Conservation (phyloP, 2,797 vertebrate genomes). For the Fundulus diaphanus region DNA sequence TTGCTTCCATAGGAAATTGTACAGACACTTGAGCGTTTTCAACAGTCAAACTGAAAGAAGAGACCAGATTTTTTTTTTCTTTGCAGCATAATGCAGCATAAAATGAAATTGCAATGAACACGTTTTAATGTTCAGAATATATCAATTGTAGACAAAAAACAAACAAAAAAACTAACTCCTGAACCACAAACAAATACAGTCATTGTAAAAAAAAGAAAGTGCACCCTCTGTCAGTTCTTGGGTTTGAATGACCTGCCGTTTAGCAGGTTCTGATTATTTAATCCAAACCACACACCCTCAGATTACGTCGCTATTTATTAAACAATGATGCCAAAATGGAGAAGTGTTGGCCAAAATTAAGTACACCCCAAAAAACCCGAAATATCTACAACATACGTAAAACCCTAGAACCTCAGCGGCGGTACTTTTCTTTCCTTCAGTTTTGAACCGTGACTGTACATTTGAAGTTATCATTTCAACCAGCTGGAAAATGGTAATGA, state of each 20-base stretch:
- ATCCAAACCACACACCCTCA: too few species aligned
- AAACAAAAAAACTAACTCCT: constrained; percentile 22
- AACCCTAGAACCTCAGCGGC: constrained; percentile 1
- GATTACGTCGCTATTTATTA: constrained; percentile 1
- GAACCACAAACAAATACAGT: constrained; percentile 48
- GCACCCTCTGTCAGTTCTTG: constrained; percentile 8
- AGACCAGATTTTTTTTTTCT: constrained; percentile 61
- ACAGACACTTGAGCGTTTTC: constrained; percentile 69
- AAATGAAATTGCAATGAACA: constrained; percentile 78
- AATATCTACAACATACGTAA: background rate
- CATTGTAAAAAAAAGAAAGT: constrained; percentile 8
- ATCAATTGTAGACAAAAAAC: constrained; percentile 52
- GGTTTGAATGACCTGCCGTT: background rate
- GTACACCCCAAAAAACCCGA: background rate
- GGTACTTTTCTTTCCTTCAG: background rate
- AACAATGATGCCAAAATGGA: background rate
- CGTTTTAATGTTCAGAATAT: constrained; percentile 82
- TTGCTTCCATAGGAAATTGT: constrained; percentile 74
- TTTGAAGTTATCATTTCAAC: constrained; percentile 70
- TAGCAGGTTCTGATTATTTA: constrained; percentile 3
- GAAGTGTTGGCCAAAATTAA: background rate
- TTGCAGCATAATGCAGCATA: constrained; percentile 69
- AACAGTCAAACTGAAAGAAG: constrained; percentile 45
- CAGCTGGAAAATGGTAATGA: constrained; percentile 64
- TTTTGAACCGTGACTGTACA: constrained; percentile 12